Percentiles rank a stretch among this genome's conserved stretches.
Conservation (phyloP, 1,140 invertebrate genomes). For the Drosophila erecta region DNA sequence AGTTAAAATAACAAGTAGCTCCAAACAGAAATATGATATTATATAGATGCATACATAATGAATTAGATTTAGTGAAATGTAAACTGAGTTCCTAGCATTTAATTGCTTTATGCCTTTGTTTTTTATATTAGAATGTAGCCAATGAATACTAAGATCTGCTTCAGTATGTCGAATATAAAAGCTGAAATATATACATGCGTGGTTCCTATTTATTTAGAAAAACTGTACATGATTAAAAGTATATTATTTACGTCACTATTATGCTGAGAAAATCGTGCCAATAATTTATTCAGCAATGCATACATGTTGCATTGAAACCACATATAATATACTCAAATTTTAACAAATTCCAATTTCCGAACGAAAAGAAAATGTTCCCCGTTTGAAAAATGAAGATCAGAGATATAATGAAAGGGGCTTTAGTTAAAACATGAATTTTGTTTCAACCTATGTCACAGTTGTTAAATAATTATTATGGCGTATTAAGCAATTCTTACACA, state of each 20-base stretch:
- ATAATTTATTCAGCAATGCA: constrained; percentile 40
- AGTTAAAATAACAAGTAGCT: constrained; percentile 17
- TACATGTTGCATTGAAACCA: constrained; percentile 8
- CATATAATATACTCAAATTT: background rate
- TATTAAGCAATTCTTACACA: background rate
- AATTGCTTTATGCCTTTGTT: constrained; percentile 84
- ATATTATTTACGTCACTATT: constrained; percentile 3
- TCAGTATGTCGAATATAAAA: constrained; percentile 39
- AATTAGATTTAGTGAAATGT: constrained; percentile 56
- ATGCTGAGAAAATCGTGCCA: constrained; percentile 48
- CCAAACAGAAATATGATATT: constrained; percentile 23
- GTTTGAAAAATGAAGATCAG: background rate
- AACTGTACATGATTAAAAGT: constrained; percentile 9
- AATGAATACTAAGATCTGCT: constrained; percentile 27
- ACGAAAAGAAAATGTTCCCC: background rate
- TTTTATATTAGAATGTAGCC: constrained; percentile 59
- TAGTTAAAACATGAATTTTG: constrained; percentile 1
- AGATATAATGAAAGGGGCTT: background rate
- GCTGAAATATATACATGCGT: constrained; percentile 5
- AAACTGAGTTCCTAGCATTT: constrained; percentile 83
- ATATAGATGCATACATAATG: constrained; percentile 30
- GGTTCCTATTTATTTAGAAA: constrained; percentile 5
- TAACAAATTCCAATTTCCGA: background rate
- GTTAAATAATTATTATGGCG: constrained; percentile 21
- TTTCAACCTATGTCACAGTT: constrained; percentile 12